Evolutionary conservation across 2,888 invertebrate genomes (phyloP).

Genomic region (Acanthosepion pharaonis): DNA sequence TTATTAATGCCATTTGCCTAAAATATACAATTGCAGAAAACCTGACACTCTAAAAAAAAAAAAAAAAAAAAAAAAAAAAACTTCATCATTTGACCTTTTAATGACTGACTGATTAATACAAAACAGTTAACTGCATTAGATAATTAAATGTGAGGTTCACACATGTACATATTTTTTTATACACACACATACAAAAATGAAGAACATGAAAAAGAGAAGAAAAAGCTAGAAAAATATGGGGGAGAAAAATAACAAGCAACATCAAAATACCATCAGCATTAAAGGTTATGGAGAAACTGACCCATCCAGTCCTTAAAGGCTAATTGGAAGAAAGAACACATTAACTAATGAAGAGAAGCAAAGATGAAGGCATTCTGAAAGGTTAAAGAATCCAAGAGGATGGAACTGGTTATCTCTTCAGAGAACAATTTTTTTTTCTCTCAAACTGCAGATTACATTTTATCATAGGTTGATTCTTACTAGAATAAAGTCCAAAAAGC

Average conservation of each 20-base stretch:
- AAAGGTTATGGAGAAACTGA: not conserved
- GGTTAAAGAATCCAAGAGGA: not conserved
- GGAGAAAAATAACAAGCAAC: not conserved
- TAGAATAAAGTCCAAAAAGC: not conserved
- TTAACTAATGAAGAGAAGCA: not conserved
- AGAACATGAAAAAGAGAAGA: not conserved
- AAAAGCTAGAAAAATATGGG: not conserved
- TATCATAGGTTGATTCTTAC: not conserved
- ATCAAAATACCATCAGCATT: not conserved
- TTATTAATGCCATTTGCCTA: not conserved
- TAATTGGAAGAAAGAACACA: not conserved
- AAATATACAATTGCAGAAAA: not conserved
- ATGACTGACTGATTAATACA: not conserved
- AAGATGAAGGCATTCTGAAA: not conserved
- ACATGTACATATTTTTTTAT: not conserved
- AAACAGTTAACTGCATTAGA: slow-evolving; percentile 25
- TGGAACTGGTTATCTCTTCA: not conserved
- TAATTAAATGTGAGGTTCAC: not conserved
- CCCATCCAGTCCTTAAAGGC: not conserved
- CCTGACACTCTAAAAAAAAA: no score
- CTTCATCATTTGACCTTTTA: not conserved
- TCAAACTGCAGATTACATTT: not conserved
- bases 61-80: no score
- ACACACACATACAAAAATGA: not conserved
- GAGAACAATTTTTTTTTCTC: not conserved